Percentiles rank a stretch among this genome's conserved stretches.
These are phyloP conservation scores for Conus betulinus DNA, from an alignment of 1,140 invertebrate species.

Conservation along the genomic window DNA sequence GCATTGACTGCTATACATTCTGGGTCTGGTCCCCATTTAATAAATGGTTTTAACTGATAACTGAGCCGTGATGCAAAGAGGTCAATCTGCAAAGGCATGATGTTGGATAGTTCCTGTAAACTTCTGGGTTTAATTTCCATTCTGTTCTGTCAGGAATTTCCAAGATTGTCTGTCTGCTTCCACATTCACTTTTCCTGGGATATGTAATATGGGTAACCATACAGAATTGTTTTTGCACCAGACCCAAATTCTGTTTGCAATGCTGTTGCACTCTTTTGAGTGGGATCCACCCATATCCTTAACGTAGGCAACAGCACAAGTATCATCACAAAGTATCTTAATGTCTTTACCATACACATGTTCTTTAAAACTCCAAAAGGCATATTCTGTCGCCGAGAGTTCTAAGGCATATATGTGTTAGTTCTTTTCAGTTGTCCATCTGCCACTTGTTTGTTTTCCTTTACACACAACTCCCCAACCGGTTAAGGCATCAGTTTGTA, in stretches of 20 bases:
- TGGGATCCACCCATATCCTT: slow-evolving; percentile 4
- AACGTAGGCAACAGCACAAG: slow-evolving; percentile 2
- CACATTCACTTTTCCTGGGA: not conserved
- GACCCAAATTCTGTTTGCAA: slow-evolving; percentile 7
- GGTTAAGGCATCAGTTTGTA: not conserved
- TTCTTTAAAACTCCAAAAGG: not conserved
- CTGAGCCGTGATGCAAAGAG: not conserved
- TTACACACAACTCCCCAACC: not conserved
- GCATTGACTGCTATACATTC: not conserved
- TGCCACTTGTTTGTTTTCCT: not conserved
- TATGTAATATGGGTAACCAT: no score
- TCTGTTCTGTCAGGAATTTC: not conserved
- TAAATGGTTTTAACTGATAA: not conserved
- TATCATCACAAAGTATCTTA: not conserved
- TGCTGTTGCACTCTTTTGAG: not conserved
- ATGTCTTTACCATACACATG: not conserved
- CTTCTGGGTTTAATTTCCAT: not conserved
- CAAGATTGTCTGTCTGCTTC: not conserved
- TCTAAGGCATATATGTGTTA: slow-evolving; percentile 1
- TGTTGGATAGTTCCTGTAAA: not conserved
- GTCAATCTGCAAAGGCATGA: not conserved
- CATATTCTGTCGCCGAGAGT: slow-evolving; percentile 1
- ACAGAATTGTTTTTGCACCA: not conserved
- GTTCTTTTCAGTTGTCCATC: not conserved
- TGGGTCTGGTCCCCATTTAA: not conserved